Evolutionary conservation across 2,888 invertebrate species (phyloP), one percentile per base, ranked within the genome.

Genomic region (Griposia aprilina): DNA sequence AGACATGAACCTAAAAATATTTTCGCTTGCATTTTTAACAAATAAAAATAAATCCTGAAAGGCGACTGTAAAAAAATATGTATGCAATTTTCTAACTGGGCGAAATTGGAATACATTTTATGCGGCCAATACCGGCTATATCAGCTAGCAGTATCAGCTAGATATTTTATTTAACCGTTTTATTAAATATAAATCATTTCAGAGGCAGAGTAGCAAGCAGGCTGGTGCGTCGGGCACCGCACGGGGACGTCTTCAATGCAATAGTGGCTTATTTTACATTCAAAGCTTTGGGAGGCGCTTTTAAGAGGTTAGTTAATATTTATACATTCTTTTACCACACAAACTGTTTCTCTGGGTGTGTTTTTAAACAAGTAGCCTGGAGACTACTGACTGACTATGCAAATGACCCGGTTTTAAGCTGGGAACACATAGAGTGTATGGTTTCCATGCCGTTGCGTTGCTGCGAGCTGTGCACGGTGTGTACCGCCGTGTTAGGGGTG

Each of bases 401-500:
- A 85, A 88, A 86, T 90, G 86, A 88, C 89, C 87, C 72, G 88
- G 82, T 87, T 87, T 88, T 77, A 75, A 63, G 83, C 82, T 86
- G 80, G 84, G 80, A 88, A 89, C 83, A 67, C 74, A 78, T 73
- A 74, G 66, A 79, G 73, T 76, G 77, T 82, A 85, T 84, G 85
- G 88, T 90, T 89, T 88, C 87, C 87, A 86, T 91, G 88, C 86
- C 88, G 87, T 87, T 84, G 83, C 87, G 83, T 87, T 83, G 79
- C 72, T 82, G 81, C 75, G 76, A 75, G 81, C 87, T 78, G 76
- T 86, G 73, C 62, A 70, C 50, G 36, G 26, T 69, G 52, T 45
- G 82, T 89, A 86, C 88, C 87, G 87, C 79, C 76, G 82, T 88
- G 90, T 87, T 89, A 90, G 94, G 95, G 95, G 95, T 95, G 95